phyloP scores from a whole-genome alignment of 2,797 vertebrate genomes.

The Pagetopsis macropterus region DNA sequence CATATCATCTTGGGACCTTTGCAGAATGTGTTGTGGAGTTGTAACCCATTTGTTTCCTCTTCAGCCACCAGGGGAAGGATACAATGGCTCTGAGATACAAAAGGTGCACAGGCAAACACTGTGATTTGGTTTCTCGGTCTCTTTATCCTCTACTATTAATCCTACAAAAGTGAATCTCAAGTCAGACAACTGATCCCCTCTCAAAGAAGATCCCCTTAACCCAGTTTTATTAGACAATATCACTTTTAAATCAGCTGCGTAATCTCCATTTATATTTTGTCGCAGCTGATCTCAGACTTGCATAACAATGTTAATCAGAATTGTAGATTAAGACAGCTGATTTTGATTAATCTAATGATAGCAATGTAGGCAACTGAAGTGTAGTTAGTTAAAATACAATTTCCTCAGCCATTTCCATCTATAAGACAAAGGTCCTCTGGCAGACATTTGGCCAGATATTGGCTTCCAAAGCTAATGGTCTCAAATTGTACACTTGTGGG shows the following conservation, averaged over 20 bases:
- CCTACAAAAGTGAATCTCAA: constrained; percentile 1
- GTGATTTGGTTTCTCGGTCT: constrained; percentile 17
- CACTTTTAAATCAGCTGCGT: constrained; percentile 18
- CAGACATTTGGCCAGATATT: constrained; percentile 63
- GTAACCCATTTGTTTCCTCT: constrained; percentile 26
- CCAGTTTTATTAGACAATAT: constrained; percentile 19
- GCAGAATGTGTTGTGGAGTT: constrained; percentile 28
- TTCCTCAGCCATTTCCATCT: constrained; percentile 23
- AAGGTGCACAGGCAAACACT: constrained; percentile 1
- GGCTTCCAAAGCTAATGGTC: constrained; percentile 69
- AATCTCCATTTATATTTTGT: constrained; percentile 16
- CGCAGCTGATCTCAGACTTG: constrained; percentile 8
- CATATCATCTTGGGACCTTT: constrained; percentile 20
- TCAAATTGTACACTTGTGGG: constrained; percentile 73
- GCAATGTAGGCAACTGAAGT: constrained; percentile 11
- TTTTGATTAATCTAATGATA: neutral
- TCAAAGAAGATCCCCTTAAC: constrained; percentile 16
- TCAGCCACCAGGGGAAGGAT: neutral
- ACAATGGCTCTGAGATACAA: constrained; percentile 12
- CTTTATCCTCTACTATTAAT: constrained; percentile 26
- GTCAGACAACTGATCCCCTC: constrained; percentile 16
- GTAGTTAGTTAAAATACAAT: constrained; percentile 1
- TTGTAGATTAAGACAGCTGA: neutral
- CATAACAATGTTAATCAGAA: constrained; percentile 13
- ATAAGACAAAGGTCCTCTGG: constrained; percentile 53